Evolutionary conservation across 2,113 vertebrate species (phyloP).

Genomic region (Gnathonemus longibarbis): DNA sequence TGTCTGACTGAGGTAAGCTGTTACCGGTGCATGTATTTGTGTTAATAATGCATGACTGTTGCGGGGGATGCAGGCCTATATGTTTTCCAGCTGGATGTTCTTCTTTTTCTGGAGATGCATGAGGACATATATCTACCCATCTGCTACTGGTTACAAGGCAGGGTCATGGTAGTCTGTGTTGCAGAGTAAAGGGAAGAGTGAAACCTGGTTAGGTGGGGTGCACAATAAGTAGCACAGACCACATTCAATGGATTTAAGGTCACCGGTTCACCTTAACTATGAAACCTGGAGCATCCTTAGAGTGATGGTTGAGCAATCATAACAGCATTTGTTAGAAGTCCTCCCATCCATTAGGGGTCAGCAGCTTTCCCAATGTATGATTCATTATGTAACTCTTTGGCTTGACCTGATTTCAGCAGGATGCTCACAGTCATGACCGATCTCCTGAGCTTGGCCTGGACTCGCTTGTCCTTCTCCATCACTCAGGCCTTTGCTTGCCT

Average conservation of each 20-base stretch:
- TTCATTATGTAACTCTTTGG: not conserved
- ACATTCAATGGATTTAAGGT: not conserved
- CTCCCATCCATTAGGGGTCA: not conserved
- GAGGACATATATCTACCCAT: not conserved
- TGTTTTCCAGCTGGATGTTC: not conserved
- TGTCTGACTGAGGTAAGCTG: not conserved
- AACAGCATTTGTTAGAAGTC: not conserved
- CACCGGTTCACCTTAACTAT: not conserved
- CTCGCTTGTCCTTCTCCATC: not conserved
- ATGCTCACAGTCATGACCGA: not conserved
- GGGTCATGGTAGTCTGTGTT: not conserved
- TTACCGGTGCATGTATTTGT: not conserved
- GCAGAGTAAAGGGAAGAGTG: not conserved
- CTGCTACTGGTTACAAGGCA: not conserved
- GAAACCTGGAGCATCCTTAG: not conserved
- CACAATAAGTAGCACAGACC: not conserved
- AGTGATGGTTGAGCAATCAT: not conserved
- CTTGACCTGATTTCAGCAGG: not conserved
- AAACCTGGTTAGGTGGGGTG: not conserved
- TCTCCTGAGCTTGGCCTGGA: not conserved
- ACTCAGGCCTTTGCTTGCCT: not conserved
- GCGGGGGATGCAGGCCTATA: not conserved
- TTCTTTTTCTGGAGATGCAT: not conserved
- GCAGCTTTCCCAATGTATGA: not conserved
- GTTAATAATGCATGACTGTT: slow-evolving; percentile 26